A percentile compares a stretch with the other conserved stretches of the same genome.
Conservation (phyloP, 2,113 vertebrate species). For the Pomatostomus ruficeps region DNA sequence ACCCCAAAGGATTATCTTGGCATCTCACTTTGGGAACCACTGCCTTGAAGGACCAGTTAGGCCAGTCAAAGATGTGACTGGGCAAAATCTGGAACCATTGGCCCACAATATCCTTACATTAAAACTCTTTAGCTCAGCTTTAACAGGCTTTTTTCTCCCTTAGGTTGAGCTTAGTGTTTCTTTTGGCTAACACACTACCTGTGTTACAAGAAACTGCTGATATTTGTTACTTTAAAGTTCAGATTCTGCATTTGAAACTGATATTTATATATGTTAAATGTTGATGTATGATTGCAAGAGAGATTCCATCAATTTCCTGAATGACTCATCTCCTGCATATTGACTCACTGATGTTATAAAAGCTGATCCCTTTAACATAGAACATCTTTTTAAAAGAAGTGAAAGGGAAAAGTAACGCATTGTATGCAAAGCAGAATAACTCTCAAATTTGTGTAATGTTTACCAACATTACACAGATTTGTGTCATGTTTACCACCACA, state of each 20-base stretch:
- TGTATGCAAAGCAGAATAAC: neutral
- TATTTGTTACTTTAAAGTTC: neutral
- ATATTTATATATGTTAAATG: neutral
- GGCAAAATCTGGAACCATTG: neutral
- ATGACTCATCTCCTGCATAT: neutral
- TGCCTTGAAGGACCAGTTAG: neutral
- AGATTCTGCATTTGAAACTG: neutral
- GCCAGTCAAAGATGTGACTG: neutral
- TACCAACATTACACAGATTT: too few relatives aligned
- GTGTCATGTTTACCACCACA: neutral
- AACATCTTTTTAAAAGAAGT: neutral
- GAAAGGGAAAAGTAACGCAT: neutral
- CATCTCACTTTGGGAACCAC: neutral
- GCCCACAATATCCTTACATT: neutral
- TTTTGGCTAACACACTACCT: neutral
- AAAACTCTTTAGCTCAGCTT: neutral
- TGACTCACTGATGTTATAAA: neutral
- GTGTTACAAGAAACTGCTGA: neutral
- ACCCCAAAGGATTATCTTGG: neutral
- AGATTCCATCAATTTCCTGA: neutral
- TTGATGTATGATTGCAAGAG: neutral
- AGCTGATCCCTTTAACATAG: neutral
- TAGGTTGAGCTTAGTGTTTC: neutral
- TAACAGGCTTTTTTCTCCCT: neutral
- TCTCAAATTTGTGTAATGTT: neutral